Evolutionary conservation across 2,888 invertebrate species (phyloP).

Genomic region (Aphrophora alni): DNA sequence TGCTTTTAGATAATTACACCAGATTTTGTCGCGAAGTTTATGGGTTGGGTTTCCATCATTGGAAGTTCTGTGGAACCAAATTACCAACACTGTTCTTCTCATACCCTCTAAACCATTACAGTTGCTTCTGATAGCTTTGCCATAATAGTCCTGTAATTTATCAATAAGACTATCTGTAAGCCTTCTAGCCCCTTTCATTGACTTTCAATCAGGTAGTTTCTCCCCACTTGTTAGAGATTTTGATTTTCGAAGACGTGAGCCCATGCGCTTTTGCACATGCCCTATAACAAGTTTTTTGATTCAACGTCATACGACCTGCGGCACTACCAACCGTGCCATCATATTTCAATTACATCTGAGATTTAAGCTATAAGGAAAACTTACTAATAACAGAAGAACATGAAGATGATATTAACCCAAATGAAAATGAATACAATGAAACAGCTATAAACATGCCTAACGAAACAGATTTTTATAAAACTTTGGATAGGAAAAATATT

Average conservation of each 20-base stretch:
- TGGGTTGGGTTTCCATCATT: neutral
- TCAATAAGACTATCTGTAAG: neutral
- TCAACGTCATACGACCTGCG: too few species aligned
- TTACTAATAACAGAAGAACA: too few species aligned
- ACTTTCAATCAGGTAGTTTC: conserved; percentile 24
- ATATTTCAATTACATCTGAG: too few species aligned
- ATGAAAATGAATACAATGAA: too few species aligned
- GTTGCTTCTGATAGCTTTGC: conserved; percentile 12
- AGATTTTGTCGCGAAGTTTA: neutral
- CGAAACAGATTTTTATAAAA: too few species aligned
- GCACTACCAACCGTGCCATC: too few species aligned
- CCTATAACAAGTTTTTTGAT: conserved; percentile 20
- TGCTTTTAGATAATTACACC: neutral
- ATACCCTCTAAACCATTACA: conserved; percentile 1
- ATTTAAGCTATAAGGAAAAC: too few species aligned
- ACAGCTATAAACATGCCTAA: too few species aligned
- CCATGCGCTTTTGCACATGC: conserved; percentile 19
- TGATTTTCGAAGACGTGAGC: conserved; percentile 18
- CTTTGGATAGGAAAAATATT: too few species aligned
- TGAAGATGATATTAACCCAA: too few species aligned
- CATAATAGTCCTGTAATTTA: conserved; percentile 19
- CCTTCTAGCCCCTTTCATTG: conserved; percentile 21
- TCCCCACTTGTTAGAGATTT: neutral
- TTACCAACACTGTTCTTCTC: neutral
- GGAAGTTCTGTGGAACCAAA: neutral